Evolutionary conservation across 2,113 vertebrate genomes (phyloP), one percentile per base, ranked within the genome.

Genomic region (Phalacrocorax aristotelis): DNA sequence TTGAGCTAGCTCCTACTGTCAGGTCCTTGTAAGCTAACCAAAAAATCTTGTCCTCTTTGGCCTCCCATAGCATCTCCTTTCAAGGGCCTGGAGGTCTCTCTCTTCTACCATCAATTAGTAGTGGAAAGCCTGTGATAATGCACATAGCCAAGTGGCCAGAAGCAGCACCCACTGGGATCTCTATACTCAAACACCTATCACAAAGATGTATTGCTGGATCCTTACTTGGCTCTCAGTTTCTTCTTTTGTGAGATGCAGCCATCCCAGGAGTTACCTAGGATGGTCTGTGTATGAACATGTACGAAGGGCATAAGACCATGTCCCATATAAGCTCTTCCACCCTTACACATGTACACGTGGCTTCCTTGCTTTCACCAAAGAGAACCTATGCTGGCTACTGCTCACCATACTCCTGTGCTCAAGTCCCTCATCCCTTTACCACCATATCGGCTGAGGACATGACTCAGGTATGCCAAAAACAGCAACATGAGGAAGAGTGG

Each of bases 291-390:
- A 49, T 14, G 27, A 90, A 65, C 6, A 40, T 0, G 3, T 26
- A 23, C 27, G n/a, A 64, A 36, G 66, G 80, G n/a, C 78, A 74
- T 40, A 80, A 80, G 62, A 36, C 25, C 26, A 23, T 1, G 15
- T 58, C 25, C 69, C 58, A 62, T 0, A 66, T 42, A 77, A 71
- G 68, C 29, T 88, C n/a, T 49, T 65, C 54, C 42, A 69, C 25
- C 19, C 51, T 36, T 58, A 15, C 13, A 38, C 55, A 29, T 2
- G 21, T 8, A 25, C 29, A 8, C 12, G 32, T 0, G 0, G 82
- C 66, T 83, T 46, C 44, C 61, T 32, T 10, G 49, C 34, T 77
- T 49, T 69, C 66, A 49, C 44, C 34, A 57, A 42, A 54, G 44
- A 14, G 5, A 38, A 44, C n/a, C 58, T 29, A 10, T 57, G 58